Conservation (phyloP, 2,113 vertebrate genomes). For the Setophaga coronata region DNA sequence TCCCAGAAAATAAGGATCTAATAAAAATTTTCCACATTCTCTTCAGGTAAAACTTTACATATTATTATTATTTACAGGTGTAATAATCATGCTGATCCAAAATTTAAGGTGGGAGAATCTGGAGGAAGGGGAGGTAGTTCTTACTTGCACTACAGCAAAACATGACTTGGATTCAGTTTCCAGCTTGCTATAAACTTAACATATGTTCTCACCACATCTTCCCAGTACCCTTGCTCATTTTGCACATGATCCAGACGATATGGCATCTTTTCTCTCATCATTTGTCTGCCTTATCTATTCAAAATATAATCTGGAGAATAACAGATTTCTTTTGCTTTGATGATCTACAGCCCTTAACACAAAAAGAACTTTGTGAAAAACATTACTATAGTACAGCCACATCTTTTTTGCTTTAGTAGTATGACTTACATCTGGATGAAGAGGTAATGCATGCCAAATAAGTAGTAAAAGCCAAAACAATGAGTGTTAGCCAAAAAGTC, state of each 20-base stretch:
- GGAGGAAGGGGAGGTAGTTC: neutral
- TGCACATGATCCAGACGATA: neutral
- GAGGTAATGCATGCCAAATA: neutral
- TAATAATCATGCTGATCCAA: neutral
- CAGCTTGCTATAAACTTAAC: neutral
- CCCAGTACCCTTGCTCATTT: neutral
- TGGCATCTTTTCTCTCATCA: neutral
- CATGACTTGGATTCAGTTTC: neutral
- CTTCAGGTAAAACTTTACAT: neutral
- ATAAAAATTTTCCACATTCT: neutral
- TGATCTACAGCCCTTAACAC: neutral
- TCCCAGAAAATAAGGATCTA: neutral
- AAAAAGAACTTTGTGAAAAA: neutral
- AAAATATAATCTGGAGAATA: neutral
- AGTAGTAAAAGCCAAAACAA: constrained; percentile 19
- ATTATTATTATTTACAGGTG: neutral
- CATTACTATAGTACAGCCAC: neutral
- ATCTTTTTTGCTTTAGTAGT: neutral
- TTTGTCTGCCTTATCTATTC: neutral
- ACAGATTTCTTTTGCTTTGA: neutral
- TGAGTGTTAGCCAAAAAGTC: neutral
- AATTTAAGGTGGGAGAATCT: neutral
- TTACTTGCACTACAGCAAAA: neutral
- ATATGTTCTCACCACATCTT: neutral
- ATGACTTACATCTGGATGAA: neutral